Evolutionary conservation across 2,888 invertebrate species (phyloP), one percentile per base, ranked within the genome.

Genomic region (Tridacna gigas): DNA sequence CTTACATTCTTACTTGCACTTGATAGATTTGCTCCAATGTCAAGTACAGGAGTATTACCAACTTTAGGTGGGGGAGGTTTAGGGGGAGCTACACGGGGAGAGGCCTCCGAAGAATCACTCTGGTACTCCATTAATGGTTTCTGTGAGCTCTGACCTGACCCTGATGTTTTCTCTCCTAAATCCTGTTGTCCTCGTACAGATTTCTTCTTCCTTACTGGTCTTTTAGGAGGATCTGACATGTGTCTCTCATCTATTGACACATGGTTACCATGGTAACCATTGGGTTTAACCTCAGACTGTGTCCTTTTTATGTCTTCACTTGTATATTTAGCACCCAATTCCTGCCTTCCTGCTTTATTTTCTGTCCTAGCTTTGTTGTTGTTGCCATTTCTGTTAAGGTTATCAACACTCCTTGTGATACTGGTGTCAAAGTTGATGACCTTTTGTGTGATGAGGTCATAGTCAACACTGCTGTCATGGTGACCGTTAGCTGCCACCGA

Each of bases 111-210:
- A 1, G 85, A 88, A 67, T 86, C 86, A 25, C 86, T 86, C 45
- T 80, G 77, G 65, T 88, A 88, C 22, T 88, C 88, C 88, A 88
- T 88, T 13, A 80, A 65, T 82, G 82, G 82, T 71, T 78, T 77
- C 26, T 60, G 63, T 3, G 47, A 48, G 60, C 60, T 76, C 37
- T 45, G 65, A 20, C 47, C 48, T 18, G 63, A 45, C 9, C n/a
- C 65, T 66, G 11, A 26, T 20, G 25, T 74, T 45, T 56, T 37
- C 7, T 25, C 25, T 18, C 18, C 45, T 12, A 47, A 15, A 61
- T 67, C 78, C 51, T 74, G 60, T 48, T 60, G 18, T 26, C 71
- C 67, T 61, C 86, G 69, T 63, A 83, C 26, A 3, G 88, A 88
- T 65, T 75, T 86, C 63, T 88, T 88, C 69, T 86, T 85, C 47